Percentiles rank a stretch among this genome's conserved stretches.
Evolutionary conservation across 2,888 invertebrate species (phyloP).

Genomic region (Tetrapedia diversipes): DNA sequence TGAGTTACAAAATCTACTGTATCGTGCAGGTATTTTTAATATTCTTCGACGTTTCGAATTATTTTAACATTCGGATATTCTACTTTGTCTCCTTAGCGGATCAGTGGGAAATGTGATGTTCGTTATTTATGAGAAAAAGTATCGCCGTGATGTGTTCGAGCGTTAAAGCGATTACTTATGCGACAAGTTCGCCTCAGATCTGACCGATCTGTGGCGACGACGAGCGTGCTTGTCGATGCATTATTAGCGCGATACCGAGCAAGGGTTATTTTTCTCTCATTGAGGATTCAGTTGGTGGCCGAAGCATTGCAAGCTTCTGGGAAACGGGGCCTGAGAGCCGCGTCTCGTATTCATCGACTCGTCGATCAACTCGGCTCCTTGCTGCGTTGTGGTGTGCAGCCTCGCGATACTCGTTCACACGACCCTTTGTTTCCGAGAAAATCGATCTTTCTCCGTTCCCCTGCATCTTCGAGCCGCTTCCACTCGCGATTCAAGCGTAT

Average conservation of each 20-base stretch:
- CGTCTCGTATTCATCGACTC: slow-evolving; percentile 28
- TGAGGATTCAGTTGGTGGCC: slow-evolving; percentile 36
- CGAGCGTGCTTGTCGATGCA: slow-evolving; percentile 43
- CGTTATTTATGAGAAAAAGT: too few species aligned
- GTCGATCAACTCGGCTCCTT: slow-evolving; percentile 24
- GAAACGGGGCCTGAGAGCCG: slow-evolving; percentile 16
- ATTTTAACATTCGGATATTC: too few species aligned
- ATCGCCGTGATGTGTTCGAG: too few species aligned
- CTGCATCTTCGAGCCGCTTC: neutral
- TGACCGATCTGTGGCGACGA: slow-evolving; percentile 37
- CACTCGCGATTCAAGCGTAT: neutral
- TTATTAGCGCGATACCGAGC: slow-evolving; percentile 46
- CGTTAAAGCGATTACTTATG: slow-evolving; percentile 40
- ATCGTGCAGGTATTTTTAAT: too few species aligned
- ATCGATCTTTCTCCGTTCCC: neutral
- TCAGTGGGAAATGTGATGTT: too few species aligned
- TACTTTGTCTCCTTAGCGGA: too few species aligned
- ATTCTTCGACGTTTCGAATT: too few species aligned
- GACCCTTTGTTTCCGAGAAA: slow-evolving; percentile 1
- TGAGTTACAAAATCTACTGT: too few species aligned
- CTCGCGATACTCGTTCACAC: slow-evolving; percentile 4
- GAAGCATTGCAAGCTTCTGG: slow-evolving; percentile 23
- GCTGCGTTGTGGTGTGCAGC: neutral
- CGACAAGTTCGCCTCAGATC: slow-evolving; percentile 48
- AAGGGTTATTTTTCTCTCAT: slow-evolving; percentile 37